Conservation (phyloP, 2,888 invertebrate genomes). For the Synanthedon andrenaeformis region DNA sequence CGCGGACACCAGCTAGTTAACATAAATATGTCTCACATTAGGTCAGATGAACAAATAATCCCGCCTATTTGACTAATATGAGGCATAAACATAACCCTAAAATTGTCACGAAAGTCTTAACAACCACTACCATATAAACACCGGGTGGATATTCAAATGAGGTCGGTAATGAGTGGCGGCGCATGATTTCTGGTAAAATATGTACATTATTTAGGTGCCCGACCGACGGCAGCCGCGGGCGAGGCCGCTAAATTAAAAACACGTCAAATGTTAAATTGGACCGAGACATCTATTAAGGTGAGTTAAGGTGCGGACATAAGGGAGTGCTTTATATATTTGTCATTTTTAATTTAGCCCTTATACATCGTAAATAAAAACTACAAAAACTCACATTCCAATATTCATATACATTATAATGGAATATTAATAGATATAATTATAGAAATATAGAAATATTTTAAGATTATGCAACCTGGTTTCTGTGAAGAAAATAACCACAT, state of each 20-base stretch:
- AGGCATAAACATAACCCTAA: not conserved
- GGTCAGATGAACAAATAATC: no score
- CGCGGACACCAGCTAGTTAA: no score
- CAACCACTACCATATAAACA: slow-evolving; percentile 19
- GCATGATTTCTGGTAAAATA: slow-evolving; percentile 32
- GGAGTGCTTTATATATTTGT: slow-evolving; percentile 5
- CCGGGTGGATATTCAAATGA: slow-evolving; percentile 18
- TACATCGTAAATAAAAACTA: not conserved
- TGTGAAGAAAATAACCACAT: no score
- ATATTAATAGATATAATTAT: no score
- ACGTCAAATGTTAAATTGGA: slow-evolving; percentile 70
- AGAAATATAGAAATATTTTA: no score
- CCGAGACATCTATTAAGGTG: slow-evolving; percentile 68
- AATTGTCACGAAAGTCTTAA: slow-evolving; percentile 5
- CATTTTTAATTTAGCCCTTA: not conserved
- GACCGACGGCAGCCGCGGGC: slow-evolving; percentile 62
- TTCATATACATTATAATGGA: not conserved
- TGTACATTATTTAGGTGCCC: slow-evolving; percentile 51
- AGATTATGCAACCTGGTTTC: no score
- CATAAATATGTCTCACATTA: no score
- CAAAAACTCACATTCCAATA: not conserved
- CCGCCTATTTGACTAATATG: not conserved
- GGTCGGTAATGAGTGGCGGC: slow-evolving; percentile 11
- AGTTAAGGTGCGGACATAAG: slow-evolving; percentile 28
- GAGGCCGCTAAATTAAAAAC: slow-evolving; percentile 67